These are phyloP conservation scores for Iselma pallidipennis DNA, from an alignment of 2,888 invertebrate species.

Conservation along the genomic window DNA sequence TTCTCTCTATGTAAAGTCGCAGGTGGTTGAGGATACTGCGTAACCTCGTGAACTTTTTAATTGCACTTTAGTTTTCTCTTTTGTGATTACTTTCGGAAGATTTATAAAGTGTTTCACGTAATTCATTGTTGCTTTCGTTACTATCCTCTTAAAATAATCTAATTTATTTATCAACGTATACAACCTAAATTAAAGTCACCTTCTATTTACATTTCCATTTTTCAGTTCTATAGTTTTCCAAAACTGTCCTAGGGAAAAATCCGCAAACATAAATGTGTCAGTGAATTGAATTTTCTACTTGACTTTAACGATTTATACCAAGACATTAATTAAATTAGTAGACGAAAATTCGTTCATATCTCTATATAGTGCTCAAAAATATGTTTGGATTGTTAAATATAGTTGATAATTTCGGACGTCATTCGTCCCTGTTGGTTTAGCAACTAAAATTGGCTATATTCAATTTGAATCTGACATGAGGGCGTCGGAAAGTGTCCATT, in stretches of 20 bases:
- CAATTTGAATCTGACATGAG: not conserved
- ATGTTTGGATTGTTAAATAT: not conserved
- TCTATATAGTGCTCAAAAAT: not conserved
- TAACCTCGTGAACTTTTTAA: conserved; percentile 25
- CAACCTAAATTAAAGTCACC: not conserved
- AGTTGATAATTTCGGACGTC: not conserved
- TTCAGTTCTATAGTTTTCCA: not conserved
- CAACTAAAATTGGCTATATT: not conserved
- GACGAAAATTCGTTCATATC: not conserved
- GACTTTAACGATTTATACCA: not conserved
- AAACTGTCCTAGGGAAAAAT: not conserved
- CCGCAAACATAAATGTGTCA: no score
- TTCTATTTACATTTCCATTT: not conserved
- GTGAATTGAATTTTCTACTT: not conserved
- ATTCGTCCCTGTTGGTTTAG: not conserved
- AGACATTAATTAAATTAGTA: not conserved
- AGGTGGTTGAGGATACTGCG: conserved; percentile 17
- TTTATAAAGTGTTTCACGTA: conserved; percentile 15
- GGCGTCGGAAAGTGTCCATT: not conserved
- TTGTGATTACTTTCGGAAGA: conserved; percentile 20
- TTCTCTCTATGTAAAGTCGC: conserved; percentile 12
- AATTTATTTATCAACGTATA: not conserved
- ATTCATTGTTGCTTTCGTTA: conserved; percentile 13
- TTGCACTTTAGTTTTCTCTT: conserved; percentile 22
- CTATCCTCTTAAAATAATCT: conserved; percentile 8